These are phyloP conservation scores for Macrophya alboannulata DNA, from an alignment of 2,888 invertebrate genomes.

Conservation along the genomic window DNA sequence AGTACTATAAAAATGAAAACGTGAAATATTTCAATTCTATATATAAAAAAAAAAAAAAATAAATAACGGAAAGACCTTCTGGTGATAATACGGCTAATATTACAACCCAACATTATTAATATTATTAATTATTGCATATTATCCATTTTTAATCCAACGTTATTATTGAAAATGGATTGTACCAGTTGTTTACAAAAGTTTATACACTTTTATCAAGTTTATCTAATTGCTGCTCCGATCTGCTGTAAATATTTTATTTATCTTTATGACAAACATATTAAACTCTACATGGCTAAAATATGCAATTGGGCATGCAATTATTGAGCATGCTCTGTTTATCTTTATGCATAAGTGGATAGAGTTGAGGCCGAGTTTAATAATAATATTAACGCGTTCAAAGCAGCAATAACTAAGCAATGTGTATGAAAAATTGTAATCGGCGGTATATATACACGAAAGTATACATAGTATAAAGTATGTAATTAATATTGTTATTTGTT, in stretches of 20 bases:
- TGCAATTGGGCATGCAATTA: neutral
- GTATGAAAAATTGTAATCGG: slow-evolving; percentile 49
- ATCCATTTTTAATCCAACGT: slow-evolving; percentile 46
- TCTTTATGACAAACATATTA: neutral
- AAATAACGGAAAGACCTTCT: slow-evolving; percentile 22
- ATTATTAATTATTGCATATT: slow-evolving; percentile 51
- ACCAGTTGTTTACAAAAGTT: slow-evolving; percentile 24
- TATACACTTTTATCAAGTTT: slow-evolving; percentile 32
- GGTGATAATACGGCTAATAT: slow-evolving; percentile 48
- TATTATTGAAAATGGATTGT: slow-evolving; percentile 51
- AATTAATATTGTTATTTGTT: slow-evolving; percentile 67
- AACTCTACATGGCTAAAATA: neutral
- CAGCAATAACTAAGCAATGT: slow-evolving; percentile 41
- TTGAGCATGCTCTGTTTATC: neutral
- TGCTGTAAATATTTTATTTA: slow-evolving; percentile 9
- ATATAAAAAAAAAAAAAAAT: neutral
- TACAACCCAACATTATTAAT: slow-evolving; percentile 52
- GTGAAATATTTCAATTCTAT: slow-evolving; percentile 35
- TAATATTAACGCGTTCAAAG: slow-evolving; percentile 11
- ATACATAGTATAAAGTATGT: slow-evolving; percentile 65
- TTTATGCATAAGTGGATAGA: neutral
- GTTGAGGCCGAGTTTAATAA: neutral
- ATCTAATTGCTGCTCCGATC: neutral
- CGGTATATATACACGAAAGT: slow-evolving; percentile 57
- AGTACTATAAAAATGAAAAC: slow-evolving; percentile 34